Percentiles rank a stretch among this genome's conserved stretches.
Evolutionary conservation across 2,797 vertebrate species (phyloP).

Genomic region (Tamandua tetradactyla): DNA sequence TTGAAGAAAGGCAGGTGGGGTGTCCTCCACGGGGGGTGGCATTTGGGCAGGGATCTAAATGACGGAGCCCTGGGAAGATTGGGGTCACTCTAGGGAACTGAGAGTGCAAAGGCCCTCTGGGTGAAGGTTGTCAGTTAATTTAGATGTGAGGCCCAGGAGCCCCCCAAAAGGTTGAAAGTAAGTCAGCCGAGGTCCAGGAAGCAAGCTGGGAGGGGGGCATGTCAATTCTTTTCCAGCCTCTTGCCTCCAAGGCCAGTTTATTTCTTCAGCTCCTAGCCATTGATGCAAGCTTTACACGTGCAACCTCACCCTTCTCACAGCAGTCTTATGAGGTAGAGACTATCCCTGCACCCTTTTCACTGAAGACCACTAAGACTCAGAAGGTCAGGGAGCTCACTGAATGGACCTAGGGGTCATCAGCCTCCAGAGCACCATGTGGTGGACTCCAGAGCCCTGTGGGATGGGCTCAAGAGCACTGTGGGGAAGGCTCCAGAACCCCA

Average conservation of each 20-base stretch:
- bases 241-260: too few relatives aligned
- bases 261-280: background rate
- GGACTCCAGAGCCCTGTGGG: too few relatives aligned
- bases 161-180: too few relatives aligned
- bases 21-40: background rate
- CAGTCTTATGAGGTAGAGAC: background rate
- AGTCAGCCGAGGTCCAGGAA: too few relatives aligned
- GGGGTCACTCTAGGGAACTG: too few relatives aligned
- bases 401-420: background rate
- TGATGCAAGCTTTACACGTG: fast-evolving
- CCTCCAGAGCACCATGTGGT: too few relatives aligned
- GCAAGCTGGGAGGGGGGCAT: background rate
- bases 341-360: background rate
- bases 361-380: background rate
- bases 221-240: background rate
- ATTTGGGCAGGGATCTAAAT: background rate
- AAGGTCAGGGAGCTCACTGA: background rate
- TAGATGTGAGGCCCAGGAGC: background rate
- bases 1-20: too few relatives aligned
- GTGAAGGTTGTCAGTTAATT: too few relatives aligned
- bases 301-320: background rate
- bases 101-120: background rate
- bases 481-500: too few relatives aligned
- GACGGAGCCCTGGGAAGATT: too few relatives aligned
- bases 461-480: too few relatives aligned